A percentile compares a stretch with the other conserved stretches of the same genome.
phyloP scores from a whole-genome alignment of 2,797 vertebrate genomes.

The Diplodus sargus region DNA sequence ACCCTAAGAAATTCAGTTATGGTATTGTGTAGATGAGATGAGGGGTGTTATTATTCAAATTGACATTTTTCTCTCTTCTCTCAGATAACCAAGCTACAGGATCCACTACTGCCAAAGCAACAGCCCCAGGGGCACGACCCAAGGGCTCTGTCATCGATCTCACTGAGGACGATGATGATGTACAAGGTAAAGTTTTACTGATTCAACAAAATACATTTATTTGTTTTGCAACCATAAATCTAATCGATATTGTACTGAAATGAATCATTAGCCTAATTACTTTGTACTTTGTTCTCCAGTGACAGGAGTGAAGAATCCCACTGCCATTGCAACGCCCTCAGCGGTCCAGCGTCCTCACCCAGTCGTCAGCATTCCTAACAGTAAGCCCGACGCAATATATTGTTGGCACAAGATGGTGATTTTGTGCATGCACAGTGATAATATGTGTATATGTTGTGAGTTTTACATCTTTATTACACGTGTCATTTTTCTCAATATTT shows the following conservation, averaged over 20 bases:
- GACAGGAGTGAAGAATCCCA: slow-evolving; percentile 85
- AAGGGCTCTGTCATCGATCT: slow-evolving; percentile 96
- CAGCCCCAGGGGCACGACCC: slow-evolving; percentile 83
- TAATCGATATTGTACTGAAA: neutral
- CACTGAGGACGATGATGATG: slow-evolving; percentile 97
- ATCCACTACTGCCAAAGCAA: slow-evolving; percentile 82
- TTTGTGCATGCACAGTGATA: slow-evolving; percentile 8
- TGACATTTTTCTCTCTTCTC: slow-evolving; percentile 20
- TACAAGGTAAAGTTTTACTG: slow-evolving; percentile 77
- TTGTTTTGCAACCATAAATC: too few species aligned
- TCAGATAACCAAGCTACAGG: slow-evolving; percentile 91
- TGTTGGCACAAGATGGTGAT: neutral
- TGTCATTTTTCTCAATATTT: neutral
- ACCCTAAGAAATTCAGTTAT: too few species aligned
- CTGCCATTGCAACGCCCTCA: slow-evolving; percentile 55
- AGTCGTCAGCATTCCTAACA: slow-evolving; percentile 72
- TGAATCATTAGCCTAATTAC: slow-evolving; percentile 22
- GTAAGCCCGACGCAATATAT: slow-evolving; percentile 66
- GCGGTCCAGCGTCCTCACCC: slow-evolving; percentile 70
- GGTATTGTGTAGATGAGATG: too few species aligned
- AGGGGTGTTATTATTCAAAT: too few species aligned
- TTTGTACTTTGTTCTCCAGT: slow-evolving; percentile 70
- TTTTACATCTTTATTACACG: neutral
- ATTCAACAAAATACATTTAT: neutral
- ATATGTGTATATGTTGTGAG: neutral